phyloP scores from a whole-genome alignment of 2,888 invertebrate genomes.

The Toxonevra muliebris region DNA sequence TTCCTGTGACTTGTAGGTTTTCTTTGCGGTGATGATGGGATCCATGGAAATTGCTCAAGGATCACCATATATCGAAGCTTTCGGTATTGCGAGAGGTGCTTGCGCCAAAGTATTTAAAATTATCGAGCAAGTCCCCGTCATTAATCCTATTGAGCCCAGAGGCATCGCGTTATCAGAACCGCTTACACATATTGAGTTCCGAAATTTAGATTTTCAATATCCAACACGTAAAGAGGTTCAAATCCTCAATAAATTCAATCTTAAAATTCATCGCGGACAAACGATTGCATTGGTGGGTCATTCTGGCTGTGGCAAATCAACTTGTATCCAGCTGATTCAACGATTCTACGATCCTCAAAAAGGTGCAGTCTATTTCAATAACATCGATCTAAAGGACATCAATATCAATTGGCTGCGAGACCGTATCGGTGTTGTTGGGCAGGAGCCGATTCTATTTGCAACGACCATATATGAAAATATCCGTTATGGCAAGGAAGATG shows the following conservation, averaged over 20 bases:
- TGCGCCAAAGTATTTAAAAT: conserved; percentile 80
- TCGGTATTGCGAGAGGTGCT: conserved; percentile 82
- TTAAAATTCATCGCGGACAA: conserved; percentile 75
- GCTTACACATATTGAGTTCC: conserved; percentile 77
- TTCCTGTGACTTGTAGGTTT: conserved; percentile 47
- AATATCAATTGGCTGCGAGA: conserved; percentile 81
- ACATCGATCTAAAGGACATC: conserved; percentile 74
- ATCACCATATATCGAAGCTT: conserved; percentile 82
- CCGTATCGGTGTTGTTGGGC: conserved; percentile 88
- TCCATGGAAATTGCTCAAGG: conserved; percentile 81
- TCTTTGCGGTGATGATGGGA: conserved; percentile 65
- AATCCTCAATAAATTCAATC: conserved; percentile 67
- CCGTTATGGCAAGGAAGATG: conserved; percentile 76
- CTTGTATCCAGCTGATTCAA: conserved; percentile 77
- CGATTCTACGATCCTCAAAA: conserved; percentile 76
- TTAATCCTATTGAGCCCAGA: conserved; percentile 74
- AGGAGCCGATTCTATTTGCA: conserved; percentile 89
- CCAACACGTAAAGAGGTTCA: conserved; percentile 78
- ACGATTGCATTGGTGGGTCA: conserved; percentile 79
- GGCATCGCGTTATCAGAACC: conserved; percentile 71
- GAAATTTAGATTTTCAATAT: conserved; percentile 80
- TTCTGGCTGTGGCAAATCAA: conserved; percentile 83
- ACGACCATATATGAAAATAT: conserved; percentile 89
- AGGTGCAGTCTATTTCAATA: conserved; percentile 75
- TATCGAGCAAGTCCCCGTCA: conserved; percentile 78